Percentiles rank a stretch among this genome's conserved stretches.
phyloP scores from a whole-genome alignment of 1,140 invertebrate species.

The Drosophila carrolli region DNA sequence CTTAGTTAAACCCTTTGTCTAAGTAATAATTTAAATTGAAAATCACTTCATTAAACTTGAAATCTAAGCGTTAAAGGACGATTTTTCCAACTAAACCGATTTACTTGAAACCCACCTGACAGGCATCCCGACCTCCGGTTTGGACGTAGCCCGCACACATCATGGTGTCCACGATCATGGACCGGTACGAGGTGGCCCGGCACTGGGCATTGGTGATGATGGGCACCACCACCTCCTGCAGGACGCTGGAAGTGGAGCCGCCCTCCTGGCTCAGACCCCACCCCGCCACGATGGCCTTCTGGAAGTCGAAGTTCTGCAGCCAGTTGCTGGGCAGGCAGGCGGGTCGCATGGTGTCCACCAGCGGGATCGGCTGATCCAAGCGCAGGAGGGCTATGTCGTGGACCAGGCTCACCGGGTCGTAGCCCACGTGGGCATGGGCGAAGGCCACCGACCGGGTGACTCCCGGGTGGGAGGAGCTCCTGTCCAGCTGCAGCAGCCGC shows the following conservation, averaged over 20 bases:
- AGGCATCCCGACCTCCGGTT: slow-evolving; percentile 95
- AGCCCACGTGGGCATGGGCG: slow-evolving; percentile 62
- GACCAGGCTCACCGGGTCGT: slow-evolving; percentile 84
- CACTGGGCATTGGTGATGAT: slow-evolving; percentile 97
- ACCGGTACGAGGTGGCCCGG: slow-evolving; percentile 92
- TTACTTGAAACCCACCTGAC: slow-evolving; percentile 88
- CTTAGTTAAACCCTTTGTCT: no score
- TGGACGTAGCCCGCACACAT: slow-evolving; percentile 95
- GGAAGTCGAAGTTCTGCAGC: slow-evolving; percentile 72
- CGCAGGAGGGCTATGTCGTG: slow-evolving; percentile 92
- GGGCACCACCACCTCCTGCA: slow-evolving; percentile 92
- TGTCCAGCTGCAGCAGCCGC: slow-evolving; percentile 90
- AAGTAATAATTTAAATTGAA: no score
- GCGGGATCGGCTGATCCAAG: slow-evolving; percentile 88
- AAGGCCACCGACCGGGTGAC: slow-evolving; percentile 56
- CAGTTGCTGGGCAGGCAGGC: slow-evolving; percentile 90
- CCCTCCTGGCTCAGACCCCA: slow-evolving; percentile 95
- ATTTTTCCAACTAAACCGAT: background rate
- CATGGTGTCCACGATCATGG: slow-evolving; percentile 95
- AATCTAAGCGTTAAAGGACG: background rate
- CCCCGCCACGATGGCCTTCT: slow-evolving; percentile 87
- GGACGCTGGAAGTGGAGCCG: slow-evolving; percentile 92
- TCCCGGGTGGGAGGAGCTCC: slow-evolving; percentile 84
- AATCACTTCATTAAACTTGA: no score
- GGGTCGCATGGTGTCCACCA: slow-evolving; percentile 92